Base-by-base conservation (phyloP, 2,888 invertebrate genomes). In the Acrobasis consociella region DNA sequence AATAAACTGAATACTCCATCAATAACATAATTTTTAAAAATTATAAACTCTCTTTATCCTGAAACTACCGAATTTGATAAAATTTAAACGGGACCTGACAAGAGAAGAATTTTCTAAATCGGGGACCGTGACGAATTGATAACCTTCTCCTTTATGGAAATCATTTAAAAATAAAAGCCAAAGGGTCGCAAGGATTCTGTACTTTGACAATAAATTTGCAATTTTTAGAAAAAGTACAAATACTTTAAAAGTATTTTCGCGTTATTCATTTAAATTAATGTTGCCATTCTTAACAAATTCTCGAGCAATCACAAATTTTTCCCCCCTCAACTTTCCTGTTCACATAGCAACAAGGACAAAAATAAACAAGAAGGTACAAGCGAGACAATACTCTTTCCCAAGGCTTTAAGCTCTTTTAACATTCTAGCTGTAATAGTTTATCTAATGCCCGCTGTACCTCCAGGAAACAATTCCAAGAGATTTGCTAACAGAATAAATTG, bases 401-500 rank as follows among this genome's bases (percentile, higher is more conserved):
- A 46, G 7, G 46, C 13, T 13, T 5, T 46, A 46, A n/a, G 46
- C 1, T 7, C n/a, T 9, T 5, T 5, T 46, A 13, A n/a, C 9
- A 1, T 39, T 39, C 11, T 9, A 39, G 16, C 2, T 38, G 37
- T 5, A 7, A 16, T n/a, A 15, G 10, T 38, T 38, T 7, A 55
- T 11, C 11, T 55, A 1, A 10, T 8, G 39, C 15, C 39, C 8
- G 16, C 15, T 55, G 38, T 52, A 52, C 31, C 52, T 39, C 39
- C 9, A 11, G 39, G 15, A 55, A 55, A 55, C 55, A 39, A 55
- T 55, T 39, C 55, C 15, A 39, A 16, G 10, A 38, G 55, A 55
- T 55, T 52, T 39, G 39, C 55, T 55, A 17, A 55, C 55, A 55
- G 16, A 39, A 55, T 55, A 55, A 55, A 55, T 55, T 39, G 39